These are phyloP conservation scores for Nerophis lumbriciformis DNA, from an alignment of 2,113 vertebrate genomes.

Conservation along the genomic window DNA sequence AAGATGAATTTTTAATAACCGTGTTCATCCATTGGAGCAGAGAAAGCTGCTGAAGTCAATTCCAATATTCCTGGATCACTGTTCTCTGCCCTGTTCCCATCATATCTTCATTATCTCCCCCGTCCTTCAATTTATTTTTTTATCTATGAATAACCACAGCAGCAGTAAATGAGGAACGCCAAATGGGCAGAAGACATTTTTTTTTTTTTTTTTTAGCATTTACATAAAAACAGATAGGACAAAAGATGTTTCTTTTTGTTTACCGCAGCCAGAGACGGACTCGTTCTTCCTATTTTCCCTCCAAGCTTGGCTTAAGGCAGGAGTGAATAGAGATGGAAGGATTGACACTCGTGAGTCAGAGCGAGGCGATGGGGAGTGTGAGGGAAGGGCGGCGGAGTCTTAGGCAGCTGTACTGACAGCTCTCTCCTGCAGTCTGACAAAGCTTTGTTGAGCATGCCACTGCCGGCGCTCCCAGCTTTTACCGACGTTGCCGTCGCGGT, in stretches of 20 bases:
- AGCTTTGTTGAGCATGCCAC: conserved; percentile 42
- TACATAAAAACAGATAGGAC: conserved; percentile 15
- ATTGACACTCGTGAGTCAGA: conserved; percentile 59
- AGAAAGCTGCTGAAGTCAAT: conserved; percentile 44
- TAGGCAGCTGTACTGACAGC: conserved; percentile 46
- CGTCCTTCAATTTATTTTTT: conserved; percentile 45
- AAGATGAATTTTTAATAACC: conserved; percentile 66
- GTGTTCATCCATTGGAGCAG: conserved; percentile 43
- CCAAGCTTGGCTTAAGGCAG: conserved; percentile 39
- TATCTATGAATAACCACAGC: conserved; percentile 35
- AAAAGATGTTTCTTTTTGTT: conserved; percentile 36
- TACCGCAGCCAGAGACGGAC: conserved; percentile 42
- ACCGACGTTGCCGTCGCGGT: conserved; percentile 25
- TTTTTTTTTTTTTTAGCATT: background rate
- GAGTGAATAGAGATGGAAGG: conserved; percentile 48
- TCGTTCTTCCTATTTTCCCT: conserved; percentile 39
- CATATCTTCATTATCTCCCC: conserved; percentile 52
- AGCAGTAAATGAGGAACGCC: conserved; percentile 24
- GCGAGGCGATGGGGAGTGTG: conserved; percentile 37
- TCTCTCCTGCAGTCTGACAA: conserved; percentile 52
- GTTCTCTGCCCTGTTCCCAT: conserved; percentile 40
- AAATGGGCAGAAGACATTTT: background rate
- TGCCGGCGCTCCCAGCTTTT: conserved; percentile 37
- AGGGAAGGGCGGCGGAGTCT: conserved; percentile 41
- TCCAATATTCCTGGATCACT: conserved; percentile 49